Evolutionary conservation across 2,888 invertebrate species (phyloP), one percentile per base, ranked within the genome.

Genomic region (Antheraea yamamai): DNA sequence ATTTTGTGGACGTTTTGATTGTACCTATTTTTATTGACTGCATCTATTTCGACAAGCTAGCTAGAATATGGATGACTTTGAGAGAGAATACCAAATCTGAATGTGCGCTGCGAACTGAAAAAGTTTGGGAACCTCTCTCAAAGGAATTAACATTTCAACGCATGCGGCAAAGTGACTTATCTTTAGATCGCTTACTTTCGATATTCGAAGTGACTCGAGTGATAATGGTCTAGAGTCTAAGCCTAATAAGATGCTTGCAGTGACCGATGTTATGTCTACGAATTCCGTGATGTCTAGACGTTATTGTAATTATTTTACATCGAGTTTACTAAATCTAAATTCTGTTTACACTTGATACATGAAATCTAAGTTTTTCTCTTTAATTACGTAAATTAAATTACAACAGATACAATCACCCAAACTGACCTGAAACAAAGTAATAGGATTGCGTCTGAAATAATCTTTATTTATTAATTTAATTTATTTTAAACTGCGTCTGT

Each of bases 101-200:
- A 30, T 2, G 30, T 30, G 30, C 30, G 30, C 3, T 3, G 30
- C 35, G 35, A 39, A 39, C 35, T 39, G 35, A 39, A 39, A 39
- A 39, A 39, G 35, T 39, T 39, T 39, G 35, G 35, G 6, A 39
- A 7, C 35, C 35, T 2, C 35, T 7, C 3, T 39, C 35, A 0
- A 39, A 23, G 23, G 61, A 61, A 66, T 66, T 66, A 66, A 66
- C 64, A 66, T 66, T 66, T 66, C 64, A 66, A 66, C 30, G 64
- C 64, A 16, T 30, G 64, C 30, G 47, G 16, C 30, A 66, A 30
- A 66, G 64, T 66, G 64, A 66, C 64, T 66, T 66, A 66, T 66
- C 64, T 66, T 66, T 66, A 16, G 64, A 66, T 66, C 64, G 64
- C 30, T 66, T 66, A 66, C 64, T 30, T 66, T 66, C 64, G 64